phyloP scores from a whole-genome alignment of 2,888 invertebrate species.

The Cheilosia vulpina region DNA sequence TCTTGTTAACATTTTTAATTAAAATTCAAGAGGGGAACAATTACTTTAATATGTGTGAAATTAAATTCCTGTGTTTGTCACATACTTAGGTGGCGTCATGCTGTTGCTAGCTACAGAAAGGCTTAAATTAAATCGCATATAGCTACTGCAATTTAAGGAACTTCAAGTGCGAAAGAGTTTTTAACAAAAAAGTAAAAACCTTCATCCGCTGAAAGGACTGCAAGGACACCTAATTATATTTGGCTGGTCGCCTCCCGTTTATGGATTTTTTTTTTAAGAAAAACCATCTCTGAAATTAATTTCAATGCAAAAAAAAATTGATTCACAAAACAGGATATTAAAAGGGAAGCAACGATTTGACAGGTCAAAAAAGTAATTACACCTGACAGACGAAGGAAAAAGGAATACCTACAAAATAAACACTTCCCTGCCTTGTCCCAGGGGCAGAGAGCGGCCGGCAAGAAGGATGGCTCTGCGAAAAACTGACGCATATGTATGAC shows the following conservation, averaged over 20 bases:
- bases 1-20: constrained; percentile 67
- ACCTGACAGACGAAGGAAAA: constrained; percentile 26
- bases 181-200: background rate
- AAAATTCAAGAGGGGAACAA: constrained; percentile 55
- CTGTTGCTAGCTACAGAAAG: background rate
- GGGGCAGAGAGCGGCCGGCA: background rate
- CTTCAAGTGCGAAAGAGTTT: too few species aligned
- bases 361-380: constrained; percentile 68
- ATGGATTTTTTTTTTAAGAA: background rate
- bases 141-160: too few species aligned
- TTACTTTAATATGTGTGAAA: constrained; percentile 46
- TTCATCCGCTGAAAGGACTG: background rate
- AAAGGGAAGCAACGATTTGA: constrained; percentile 52
- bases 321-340: constrained; percentile 64
- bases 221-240: constrained; percentile 28
- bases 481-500: constrained; percentile 62
- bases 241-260: constrained; percentile 38
- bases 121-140: background rate
- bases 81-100: constrained; percentile 35
- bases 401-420: constrained; percentile 1
- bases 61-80: constrained; percentile 52
- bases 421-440: constrained; percentile 8
- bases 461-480: constrained; percentile 11
- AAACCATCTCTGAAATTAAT: background rate
- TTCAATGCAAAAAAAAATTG: constrained; percentile 6